Evolutionary conservation across 2,888 invertebrate genomes (phyloP), one percentile per base, ranked within the genome.

Genomic region (Agrochola lota): DNA sequence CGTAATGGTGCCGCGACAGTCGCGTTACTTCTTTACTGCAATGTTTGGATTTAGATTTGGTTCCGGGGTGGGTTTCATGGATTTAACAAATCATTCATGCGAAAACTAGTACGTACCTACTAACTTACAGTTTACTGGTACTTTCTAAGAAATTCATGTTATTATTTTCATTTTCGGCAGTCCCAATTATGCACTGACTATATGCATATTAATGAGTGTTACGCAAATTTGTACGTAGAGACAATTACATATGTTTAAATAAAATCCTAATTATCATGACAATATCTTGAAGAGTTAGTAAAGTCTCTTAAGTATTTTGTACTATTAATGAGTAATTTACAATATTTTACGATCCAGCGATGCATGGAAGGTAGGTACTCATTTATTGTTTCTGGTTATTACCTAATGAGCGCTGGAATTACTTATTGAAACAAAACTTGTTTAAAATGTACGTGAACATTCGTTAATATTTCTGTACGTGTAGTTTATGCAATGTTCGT

Each of bases 1-100:
- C 94, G 92, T 94, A 94, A 94, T 90, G 89, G 88, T 90, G 84
- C 75, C 60, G 85, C 76, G 83, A 73, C 80, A 70, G 75, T 80
- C 80, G 78, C 76, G 71, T 75, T 83, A 85, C 79, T 87, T 88
- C 78, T 85, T 82, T 83, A 77, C 59, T 70, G 75, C 62, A 70
- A 78, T 77, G 63, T 81, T 81, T 77, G 74, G 43, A 74, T 68
- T 76, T 23, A 62, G 60, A 70, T 75, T 59, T 78, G 52, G 59
- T 82, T 79, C 75, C 71, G 79, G 80, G 78, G 63, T 78, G 35
- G 15, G 43, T 64, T 59, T 43, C 40, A 59, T 74, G 23, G 11
- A 26, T 5, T 23, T 57, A 30, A 59, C 12, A 20, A 23, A 63
- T 49, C 2, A 12, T 40, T 30, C 17, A 35, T 20, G 26, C 5